These are phyloP conservation scores for Apostichopus leukothele DNA, from an alignment of 53 echinoderm and acorn worm genomes.

Conservation along the genomic window DNA sequence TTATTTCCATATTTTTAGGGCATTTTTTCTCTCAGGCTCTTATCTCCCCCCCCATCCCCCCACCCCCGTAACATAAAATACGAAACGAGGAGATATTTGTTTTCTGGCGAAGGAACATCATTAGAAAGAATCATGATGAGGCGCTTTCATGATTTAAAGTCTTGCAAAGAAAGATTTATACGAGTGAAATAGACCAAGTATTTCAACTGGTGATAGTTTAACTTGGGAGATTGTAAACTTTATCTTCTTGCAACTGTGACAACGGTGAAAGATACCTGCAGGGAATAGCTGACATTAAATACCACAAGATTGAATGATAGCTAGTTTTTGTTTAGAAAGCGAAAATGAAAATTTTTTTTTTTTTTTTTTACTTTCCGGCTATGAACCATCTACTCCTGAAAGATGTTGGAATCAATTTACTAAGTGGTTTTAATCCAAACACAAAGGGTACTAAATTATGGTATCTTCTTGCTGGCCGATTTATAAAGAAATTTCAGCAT, in stretches of 20 bases:
- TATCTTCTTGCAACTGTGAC: neutral
- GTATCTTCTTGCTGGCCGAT: neutral
- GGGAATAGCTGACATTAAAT: neutral
- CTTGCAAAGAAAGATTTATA: neutral
- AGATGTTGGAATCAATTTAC: slow-evolving; percentile 37
- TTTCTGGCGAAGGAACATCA: no score
- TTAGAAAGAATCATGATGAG: no score
- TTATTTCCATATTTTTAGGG: no score
- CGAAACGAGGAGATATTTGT: no score
- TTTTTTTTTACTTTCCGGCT: no score
- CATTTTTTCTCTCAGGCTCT: no score
- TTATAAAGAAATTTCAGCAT: no score
- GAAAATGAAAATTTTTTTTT: slow-evolving; percentile 33
- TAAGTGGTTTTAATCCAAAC: slow-evolving; percentile 48
- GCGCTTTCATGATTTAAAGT: no score
- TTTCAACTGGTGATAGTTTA: neutral
- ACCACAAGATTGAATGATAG: slow-evolving; percentile 8
- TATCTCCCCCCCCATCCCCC: no score
- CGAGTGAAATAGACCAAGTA: neutral
- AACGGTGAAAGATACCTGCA: neutral
- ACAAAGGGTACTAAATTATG: slow-evolving; percentile 24
- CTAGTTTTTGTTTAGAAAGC: slow-evolving; percentile 20
- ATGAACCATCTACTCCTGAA: neutral
- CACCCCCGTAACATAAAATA: no score
- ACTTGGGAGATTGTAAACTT: neutral